Base-by-base conservation (phyloP, 1,140 invertebrate genomes). In the Yoshiicerus persimilis region DNA sequence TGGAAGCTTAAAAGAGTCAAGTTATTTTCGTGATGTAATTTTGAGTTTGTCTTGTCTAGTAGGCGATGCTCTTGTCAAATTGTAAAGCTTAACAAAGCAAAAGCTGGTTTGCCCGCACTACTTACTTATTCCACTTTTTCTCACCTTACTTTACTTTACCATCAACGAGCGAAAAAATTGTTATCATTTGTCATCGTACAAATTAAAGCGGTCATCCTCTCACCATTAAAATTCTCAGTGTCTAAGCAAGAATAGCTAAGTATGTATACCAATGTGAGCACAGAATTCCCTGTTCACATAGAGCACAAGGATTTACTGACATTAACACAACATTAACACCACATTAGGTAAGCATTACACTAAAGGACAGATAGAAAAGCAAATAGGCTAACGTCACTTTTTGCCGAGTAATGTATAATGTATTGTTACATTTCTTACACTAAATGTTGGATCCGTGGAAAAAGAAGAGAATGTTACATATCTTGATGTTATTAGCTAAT, bases 101-200 rank as follows among this genome's bases (percentile, higher is more conserved):
- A 80, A n/a, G 6, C 75, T 80, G 32, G 4, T 80, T 80, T 80
- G 75, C 27, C 75, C 75, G 75, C 32, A 80, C 75, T 32, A 80
- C 34, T 36, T 80, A 36, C 75, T 84, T 84, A 41, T 84, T 84
- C 9, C 39, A 47, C 38, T 84, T 84, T 56, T 84, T 84, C 83
- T 47, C 83, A 84, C 83, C 83, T 84, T n/a, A n/a, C n/a, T n/a
- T n/a, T n/a, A n/a, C n/a, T 1, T 47, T 84, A 41, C 38, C 30
- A 39, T 39, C 27, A 38, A 41, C 5, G 27, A 70, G 23, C 23
- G 23, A 66, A 86, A 86, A 86, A 86, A 86, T 86, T 86, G 84
- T 38, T 66, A 86, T 86, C 84, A 86, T 86, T 86, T 86, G 84
- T 86, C 84, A 86, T 86, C 84, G 41, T 66, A 62, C 32, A 86